phyloP scores from a whole-genome alignment of 2,888 invertebrate species.

The Salticus scenicus region DNA sequence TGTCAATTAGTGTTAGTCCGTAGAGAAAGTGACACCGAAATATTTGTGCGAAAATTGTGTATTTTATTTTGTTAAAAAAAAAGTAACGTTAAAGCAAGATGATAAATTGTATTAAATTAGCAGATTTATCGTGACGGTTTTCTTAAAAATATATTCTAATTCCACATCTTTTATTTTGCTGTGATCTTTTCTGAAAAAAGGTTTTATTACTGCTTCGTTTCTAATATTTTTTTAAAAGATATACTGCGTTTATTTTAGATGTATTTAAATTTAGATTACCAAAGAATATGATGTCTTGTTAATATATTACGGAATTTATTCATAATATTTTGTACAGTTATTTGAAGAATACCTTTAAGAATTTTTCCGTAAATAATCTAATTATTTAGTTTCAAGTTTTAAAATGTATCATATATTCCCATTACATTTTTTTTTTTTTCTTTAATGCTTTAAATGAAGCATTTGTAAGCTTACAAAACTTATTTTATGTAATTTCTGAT shows the following conservation, averaged over 20 bases:
- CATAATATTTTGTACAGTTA: background rate
- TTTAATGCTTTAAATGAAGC: no score
- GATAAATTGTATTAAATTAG: conserved; percentile 6
- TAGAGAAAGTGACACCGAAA: background rate
- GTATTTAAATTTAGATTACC: background rate
- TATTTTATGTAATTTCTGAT: no score
- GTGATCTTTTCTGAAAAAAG: conserved; percentile 10
- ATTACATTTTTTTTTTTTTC: no score
- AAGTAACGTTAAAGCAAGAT: background rate
- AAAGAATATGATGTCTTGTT: background rate
- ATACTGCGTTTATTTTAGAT: background rate
- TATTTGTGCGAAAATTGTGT: background rate
- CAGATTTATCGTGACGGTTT: background rate
- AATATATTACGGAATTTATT: background rate
- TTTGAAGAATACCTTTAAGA: background rate
- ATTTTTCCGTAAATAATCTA: background rate
- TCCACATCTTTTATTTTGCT: background rate
- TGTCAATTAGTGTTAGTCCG: conserved; percentile 9
- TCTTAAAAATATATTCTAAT: background rate
- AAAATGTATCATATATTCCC: no score
- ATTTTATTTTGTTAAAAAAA: background rate
- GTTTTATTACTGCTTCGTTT: background rate
- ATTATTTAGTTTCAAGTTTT: background rate
- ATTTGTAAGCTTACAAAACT: no score
- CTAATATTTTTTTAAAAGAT: background rate